A percentile compares a stretch with the other conserved stretches of the same genome.
Evolutionary conservation across 2,113 vertebrate species (phyloP).

Genomic region (Hylia prasina): DNA sequence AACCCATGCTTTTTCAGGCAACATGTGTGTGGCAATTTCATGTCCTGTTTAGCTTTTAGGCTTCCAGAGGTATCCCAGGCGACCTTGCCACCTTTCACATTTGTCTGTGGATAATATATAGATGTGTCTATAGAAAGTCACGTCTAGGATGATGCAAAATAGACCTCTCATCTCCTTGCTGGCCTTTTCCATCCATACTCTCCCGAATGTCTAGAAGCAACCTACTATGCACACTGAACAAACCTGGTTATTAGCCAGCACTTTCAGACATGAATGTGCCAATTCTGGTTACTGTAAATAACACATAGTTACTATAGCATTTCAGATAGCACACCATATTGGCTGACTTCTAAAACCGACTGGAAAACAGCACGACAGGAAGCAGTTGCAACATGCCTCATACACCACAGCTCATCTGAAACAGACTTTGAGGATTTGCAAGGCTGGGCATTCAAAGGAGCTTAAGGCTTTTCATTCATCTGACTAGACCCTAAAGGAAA

Average conservation of each 20-base stretch:
- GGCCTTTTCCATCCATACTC: not conserved
- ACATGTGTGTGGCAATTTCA: not conserved
- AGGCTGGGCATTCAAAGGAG: not conserved
- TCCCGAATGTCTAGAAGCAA: not conserved
- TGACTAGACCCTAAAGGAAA: not conserved
- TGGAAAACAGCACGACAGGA: constrained; percentile 39
- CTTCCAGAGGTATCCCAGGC: not conserved
- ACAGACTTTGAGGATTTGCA: not conserved
- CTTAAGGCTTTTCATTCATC: not conserved
- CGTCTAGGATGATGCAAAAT: not conserved
- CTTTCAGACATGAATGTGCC: constrained; percentile 28
- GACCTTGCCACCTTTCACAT: not conserved
- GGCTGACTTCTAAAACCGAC: constrained; percentile 32
- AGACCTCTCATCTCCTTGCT: not conserved
- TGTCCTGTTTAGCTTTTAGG: not conserved
- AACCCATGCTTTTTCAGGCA: not conserved
- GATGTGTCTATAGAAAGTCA: not conserved
- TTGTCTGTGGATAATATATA: not conserved
- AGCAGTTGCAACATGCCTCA: constrained; percentile 30
- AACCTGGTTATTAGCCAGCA: constrained; percentile 53
- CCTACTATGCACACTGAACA: not conserved
- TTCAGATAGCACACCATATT: constrained; percentile 58
- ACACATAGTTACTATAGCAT: constrained; percentile 52
- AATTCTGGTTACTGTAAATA: constrained; percentile 61
- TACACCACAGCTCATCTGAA: not conserved